These are phyloP conservation scores for Ammodytes dubius DNA, from an alignment of 2,113 vertebrate species.

Conservation along the genomic window DNA sequence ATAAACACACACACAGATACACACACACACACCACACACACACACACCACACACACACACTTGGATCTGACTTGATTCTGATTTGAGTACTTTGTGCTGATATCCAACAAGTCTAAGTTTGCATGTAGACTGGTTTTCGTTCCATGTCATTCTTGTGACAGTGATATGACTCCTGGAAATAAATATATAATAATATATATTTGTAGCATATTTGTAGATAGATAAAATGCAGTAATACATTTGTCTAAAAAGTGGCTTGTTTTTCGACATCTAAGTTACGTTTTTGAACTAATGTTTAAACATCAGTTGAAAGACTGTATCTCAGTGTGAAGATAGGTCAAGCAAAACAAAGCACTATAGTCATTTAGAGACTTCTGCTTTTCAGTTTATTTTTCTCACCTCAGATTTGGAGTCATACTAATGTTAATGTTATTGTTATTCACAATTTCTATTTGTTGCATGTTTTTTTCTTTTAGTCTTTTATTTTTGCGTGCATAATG, in stretches of 20 bases:
- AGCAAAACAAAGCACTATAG: not conserved
- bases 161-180: not conserved
- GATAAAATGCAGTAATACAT: not conserved
- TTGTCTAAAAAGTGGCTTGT: not conserved
- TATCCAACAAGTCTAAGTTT: not conserved
- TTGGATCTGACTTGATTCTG: not conserved
- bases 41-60: constrained; percentile 11
- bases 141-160: not conserved
- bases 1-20: constrained; percentile 36
- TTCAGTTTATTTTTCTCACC: not conserved
- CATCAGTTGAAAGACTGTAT: not conserved
- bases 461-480: not conserved
- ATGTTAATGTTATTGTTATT: constrained; percentile 13
- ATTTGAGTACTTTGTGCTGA: not conserved
- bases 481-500: not conserved
- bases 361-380: not conserved
- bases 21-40: constrained; percentile 29
- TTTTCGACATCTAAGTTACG: not conserved
- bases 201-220: not conserved
- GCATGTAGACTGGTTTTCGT: not conserved
- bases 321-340: not conserved
- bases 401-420: not conserved
- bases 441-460: not conserved
- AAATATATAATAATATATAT: too few species aligned
- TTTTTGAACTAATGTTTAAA: not conserved